Conservation (phyloP, 2,888 invertebrate species). For the Volucella bombylans region DNA sequence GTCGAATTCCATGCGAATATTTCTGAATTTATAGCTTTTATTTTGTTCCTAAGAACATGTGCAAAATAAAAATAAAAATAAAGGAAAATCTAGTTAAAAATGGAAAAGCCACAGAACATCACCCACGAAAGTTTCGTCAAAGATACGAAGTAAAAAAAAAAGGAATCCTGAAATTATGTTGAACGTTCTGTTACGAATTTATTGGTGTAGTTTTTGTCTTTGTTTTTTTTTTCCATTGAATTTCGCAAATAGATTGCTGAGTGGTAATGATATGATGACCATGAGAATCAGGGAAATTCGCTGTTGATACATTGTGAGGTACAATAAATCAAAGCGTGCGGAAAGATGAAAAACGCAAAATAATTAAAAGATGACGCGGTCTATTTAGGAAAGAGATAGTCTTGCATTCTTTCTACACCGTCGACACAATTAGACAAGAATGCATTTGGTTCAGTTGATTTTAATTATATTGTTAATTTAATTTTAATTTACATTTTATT, state of each 20-base stretch:
- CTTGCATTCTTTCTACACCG: no score
- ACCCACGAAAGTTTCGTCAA: slow-evolving; percentile 11
- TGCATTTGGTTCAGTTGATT: no score
- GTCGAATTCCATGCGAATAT: slow-evolving; percentile 5
- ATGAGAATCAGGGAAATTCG: neutral
- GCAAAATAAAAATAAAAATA: neutral
- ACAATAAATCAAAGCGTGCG: slow-evolving; percentile 1
- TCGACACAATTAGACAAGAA: no score
- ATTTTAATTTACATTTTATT: no score
- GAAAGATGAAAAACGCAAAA: neutral
- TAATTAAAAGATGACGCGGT: slow-evolving; percentile 12
- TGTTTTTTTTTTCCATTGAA: neutral
- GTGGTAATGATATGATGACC: slow-evolving; percentile 18
- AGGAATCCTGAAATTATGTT: neutral
- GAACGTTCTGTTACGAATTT: neutral
- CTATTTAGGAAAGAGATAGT: neutral
- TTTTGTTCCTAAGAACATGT: neutral
- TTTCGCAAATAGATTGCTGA: slow-evolving; percentile 5
- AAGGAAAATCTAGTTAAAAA: neutral
- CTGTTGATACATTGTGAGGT: slow-evolving; percentile 8
- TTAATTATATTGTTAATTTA: no score
- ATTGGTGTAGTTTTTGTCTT: neutral
- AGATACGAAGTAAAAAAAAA: neutral
- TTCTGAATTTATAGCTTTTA: slow-evolving; percentile 15
- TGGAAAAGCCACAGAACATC: slow-evolving; percentile 14